Evolutionary conservation across 2,888 invertebrate species (phyloP), one percentile per base, ranked within the genome.

Genomic region (Listrodromus nycthemerus): DNA sequence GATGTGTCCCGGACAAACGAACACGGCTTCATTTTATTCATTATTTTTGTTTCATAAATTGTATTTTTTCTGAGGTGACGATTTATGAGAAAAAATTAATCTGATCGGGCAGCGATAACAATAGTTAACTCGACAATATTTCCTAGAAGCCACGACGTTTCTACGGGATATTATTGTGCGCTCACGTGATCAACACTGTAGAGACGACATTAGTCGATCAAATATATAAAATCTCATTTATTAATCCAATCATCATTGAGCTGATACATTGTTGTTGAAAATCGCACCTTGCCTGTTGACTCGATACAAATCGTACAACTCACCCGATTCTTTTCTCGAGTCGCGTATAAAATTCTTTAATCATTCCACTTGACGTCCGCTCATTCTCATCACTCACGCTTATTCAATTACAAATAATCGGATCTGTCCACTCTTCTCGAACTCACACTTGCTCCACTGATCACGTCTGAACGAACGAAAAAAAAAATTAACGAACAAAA

Each of bases 211-310:
- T 7, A 83, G 58, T 82, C 78, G 37, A 70, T 85, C 48, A 82
- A 86, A 83, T 87, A 86, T 87, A 86, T 84, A 87, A 88, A 87
- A 88, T 87, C 84, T 85, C 61, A 85, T 87, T 88, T 86, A 86
- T 86, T 88, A 78, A 16, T 82, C 79, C 69, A 76, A 75, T 41
- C 52, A 50, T 77, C 16, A 61, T 61, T 66, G 45, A 66, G 79
- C 61, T 63, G 76, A 82, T 86, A 86, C 86, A 85, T 77, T 58
- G 63, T 67, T 37, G 48, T 55, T 58, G 16, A 13, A 74, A 24
- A 37, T 67, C 70, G 66, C 37, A 79, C 66, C 58, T 13, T 69
- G 61, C 61, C 27, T 3, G 16, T 10, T 30, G 16, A 61, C 61
- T n/a, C 61, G 27, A 61, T 61, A 61, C 61, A 61, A 61, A 61